Conservation (phyloP, 2,888 invertebrate genomes). For the Yponomeuta malinellus region DNA sequence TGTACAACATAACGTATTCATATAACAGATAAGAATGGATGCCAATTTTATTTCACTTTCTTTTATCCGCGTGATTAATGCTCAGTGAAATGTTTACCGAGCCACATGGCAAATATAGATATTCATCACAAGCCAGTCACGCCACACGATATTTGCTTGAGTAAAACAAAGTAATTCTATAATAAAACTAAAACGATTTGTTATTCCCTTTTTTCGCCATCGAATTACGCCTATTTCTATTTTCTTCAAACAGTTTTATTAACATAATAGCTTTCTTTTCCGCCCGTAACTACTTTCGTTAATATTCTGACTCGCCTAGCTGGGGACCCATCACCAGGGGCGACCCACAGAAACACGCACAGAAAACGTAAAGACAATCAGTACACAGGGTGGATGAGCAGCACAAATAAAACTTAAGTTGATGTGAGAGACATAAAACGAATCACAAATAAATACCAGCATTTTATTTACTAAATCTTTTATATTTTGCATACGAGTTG, state of each 20-base stretch:
- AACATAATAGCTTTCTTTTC: slow-evolving; percentile 72
- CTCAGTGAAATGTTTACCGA: slow-evolving; percentile 8
- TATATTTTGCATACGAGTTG: no score
- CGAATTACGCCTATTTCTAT: slow-evolving; percentile 68
- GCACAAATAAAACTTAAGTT: no score
- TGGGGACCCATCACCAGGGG: slow-evolving; percentile 39
- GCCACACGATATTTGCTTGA: slow-evolving; percentile 5
- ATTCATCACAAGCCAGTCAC: slow-evolving; percentile 4
- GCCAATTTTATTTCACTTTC: slow-evolving; percentile 44
- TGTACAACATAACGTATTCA: slow-evolving; percentile 71
- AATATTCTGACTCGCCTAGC: slow-evolving; percentile 68
- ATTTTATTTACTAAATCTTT: no score
- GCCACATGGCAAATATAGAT: slow-evolving; percentile 11
- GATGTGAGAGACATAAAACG: no score
- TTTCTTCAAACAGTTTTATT: slow-evolving; percentile 74
- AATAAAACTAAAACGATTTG: slow-evolving; percentile 49
- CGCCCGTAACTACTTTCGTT: slow-evolving; percentile 68
- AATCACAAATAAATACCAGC: no score
- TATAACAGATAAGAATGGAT: slow-evolving; percentile 69
- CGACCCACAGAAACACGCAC: slow-evolving; percentile 53
- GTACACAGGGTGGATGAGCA: slow-evolving; percentile 27
- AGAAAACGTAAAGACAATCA: slow-evolving; percentile 72
- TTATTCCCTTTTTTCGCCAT: slow-evolving; percentile 58
- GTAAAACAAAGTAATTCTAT: slow-evolving; percentile 1
- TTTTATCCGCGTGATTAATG: slow-evolving; percentile 12